Percentiles rank a stretch among this genome's conserved stretches.
Evolutionary conservation across 2,888 invertebrate genomes (phyloP).

Genomic region (Phasia obesa): DNA sequence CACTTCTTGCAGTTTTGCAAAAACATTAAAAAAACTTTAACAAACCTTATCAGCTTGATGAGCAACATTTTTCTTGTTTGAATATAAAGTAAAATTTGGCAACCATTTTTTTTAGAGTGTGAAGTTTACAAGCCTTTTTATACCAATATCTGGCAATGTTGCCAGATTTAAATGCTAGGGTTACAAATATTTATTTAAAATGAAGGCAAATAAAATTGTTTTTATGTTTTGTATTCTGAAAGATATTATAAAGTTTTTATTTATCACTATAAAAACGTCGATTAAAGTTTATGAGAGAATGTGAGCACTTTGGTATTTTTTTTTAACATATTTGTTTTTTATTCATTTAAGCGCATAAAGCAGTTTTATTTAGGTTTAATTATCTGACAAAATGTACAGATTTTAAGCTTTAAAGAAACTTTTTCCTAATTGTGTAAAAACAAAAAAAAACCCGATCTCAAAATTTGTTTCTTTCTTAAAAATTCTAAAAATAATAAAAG

Average conservation of each 20-base stretch:
- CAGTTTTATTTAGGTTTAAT: constrained; percentile 63
- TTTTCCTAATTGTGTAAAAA: constrained; percentile 33
- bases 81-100: neutral
- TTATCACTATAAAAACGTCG: constrained; percentile 5
- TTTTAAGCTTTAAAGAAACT: constrained; percentile 45
- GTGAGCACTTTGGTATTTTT: constrained; percentile 63
- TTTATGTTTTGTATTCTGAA: constrained; percentile 19
- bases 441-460: constrained; percentile 64
- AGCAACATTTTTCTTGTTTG: too few relatives aligned
- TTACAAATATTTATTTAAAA: neutral
- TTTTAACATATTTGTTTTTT: neutral
- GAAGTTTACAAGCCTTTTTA: neutral
- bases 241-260: constrained; percentile 3
- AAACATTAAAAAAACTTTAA: too few relatives aligned
- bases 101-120: neutral
- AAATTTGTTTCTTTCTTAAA: constrained; percentile 49
- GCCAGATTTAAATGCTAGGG: neutral
- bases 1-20: too few relatives aligned
- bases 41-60: too few relatives aligned
- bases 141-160: neutral
- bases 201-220: neutral
- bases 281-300: constrained; percentile 39
- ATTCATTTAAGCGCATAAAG: constrained; percentile 3
- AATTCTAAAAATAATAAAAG: constrained; percentile 14
- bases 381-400: neutral